These are phyloP conservation scores for Myanophis thanlyinensis DNA, from an alignment of 2,113 vertebrate species.

Conservation along the genomic window DNA sequence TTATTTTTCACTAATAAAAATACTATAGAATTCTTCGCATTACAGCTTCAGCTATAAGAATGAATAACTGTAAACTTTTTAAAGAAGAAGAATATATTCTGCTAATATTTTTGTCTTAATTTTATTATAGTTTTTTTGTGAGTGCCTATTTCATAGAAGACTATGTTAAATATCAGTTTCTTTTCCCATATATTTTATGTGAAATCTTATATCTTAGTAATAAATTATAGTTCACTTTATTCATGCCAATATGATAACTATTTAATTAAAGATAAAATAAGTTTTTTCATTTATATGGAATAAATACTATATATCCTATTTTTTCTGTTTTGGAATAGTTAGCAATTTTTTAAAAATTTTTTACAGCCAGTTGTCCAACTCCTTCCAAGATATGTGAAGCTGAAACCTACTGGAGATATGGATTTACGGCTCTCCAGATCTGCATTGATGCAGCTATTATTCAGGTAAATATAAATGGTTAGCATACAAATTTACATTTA, in stretches of 20 bases:
- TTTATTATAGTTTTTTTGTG: neutral
- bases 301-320: neutral
- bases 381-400: slow-evolving; percentile 76
- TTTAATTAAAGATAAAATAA: neutral
- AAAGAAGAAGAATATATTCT: neutral
- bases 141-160: neutral
- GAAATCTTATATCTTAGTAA: neutral
- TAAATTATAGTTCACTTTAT: neutral
- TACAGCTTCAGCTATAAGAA: neutral
- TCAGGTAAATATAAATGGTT: slow-evolving; percentile 72
- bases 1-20: neutral
- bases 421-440: slow-evolving; percentile 85
- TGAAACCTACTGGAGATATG: slow-evolving; percentile 86
- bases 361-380: slow-evolving; percentile 69
- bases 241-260: neutral
- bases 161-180: neutral
- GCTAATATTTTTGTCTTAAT: neutral
- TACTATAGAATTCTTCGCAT: neutral
- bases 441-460: slow-evolving; percentile 91
- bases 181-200: neutral
- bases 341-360: neutral
- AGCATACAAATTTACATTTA: fast-evolving
- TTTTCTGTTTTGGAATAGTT: fast-evolving
- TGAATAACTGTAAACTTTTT: neutral
- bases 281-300: neutral